These are phyloP conservation scores for Nowickia ferox DNA, from an alignment of 2,888 invertebrate species.

Conservation along the genomic window DNA sequence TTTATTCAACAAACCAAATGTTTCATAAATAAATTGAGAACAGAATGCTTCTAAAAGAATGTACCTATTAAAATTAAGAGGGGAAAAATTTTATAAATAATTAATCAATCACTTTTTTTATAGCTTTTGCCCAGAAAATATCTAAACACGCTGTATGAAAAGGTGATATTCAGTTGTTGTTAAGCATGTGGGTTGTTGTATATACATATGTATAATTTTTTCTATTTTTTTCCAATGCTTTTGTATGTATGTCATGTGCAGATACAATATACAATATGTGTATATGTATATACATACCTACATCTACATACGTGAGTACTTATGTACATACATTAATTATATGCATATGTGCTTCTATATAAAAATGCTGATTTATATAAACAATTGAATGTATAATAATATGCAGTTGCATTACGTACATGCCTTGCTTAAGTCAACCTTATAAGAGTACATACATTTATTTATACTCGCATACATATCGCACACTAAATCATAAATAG, in stretches of 20 bases:
- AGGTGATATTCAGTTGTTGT: conserved; percentile 26
- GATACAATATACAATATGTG: conserved; percentile 13
- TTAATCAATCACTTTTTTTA: too few relatives aligned
- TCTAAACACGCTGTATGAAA: conserved; percentile 1
- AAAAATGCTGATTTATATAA: conserved; percentile 9
- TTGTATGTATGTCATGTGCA: conserved; percentile 48
- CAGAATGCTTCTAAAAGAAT: too few relatives aligned
- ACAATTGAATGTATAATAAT: conserved; percentile 43
- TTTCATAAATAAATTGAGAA: too few relatives aligned
- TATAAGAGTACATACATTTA: too few relatives aligned
- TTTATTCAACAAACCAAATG: too few relatives aligned
- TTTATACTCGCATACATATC: too few relatives aligned
- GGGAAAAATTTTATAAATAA: too few relatives aligned
- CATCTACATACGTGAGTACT: too few relatives aligned
- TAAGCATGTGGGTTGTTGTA: conserved; percentile 42
- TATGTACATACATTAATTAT: conserved; percentile 3
- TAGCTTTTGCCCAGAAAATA: background rate
- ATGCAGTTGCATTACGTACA: conserved; percentile 50
- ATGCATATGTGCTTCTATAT: conserved; percentile 20
- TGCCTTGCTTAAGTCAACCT: too few relatives aligned
- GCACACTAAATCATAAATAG: too few relatives aligned
- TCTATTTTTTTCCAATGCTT: conserved; percentile 38
- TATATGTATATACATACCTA: too few relatives aligned
- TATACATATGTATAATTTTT: background rate
- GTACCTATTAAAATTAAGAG: too few relatives aligned